Percentiles rank a stretch among this genome's conserved stretches.
phyloP scores from a whole-genome alignment of 1,140 invertebrate genomes.

The Ylistrum balloti region DNA sequence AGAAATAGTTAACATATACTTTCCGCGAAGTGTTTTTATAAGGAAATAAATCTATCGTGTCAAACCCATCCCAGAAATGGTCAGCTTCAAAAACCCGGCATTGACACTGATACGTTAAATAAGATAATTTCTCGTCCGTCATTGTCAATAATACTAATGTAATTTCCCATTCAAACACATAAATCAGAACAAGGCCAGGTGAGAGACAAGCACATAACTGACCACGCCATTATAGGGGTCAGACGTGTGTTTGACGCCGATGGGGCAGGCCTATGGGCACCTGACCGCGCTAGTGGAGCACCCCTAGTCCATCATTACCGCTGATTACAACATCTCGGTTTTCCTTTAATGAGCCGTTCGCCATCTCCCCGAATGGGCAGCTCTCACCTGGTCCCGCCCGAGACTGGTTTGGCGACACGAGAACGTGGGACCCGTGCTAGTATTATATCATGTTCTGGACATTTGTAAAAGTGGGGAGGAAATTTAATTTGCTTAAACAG shows the following conservation, averaged over 20 bases:
- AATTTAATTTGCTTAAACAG: conserved; percentile 9
- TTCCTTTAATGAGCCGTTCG: not conserved
- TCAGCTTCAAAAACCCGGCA: too few relatives aligned
- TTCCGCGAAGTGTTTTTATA: too few relatives aligned
- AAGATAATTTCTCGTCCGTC: conserved; percentile 25
- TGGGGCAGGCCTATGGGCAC: conserved; percentile 6
- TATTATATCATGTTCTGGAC: not conserved
- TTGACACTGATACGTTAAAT: not conserved
- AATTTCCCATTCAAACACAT: conserved; percentile 1
- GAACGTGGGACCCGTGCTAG: not conserved
- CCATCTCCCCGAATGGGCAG: not conserved
- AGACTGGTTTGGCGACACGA: conserved; percentile 31
- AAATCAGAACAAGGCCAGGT: conserved; percentile 16
- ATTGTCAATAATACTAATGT: conserved; percentile 16
- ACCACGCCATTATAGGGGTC: conserved; percentile 18
- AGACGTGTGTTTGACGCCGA: not conserved
- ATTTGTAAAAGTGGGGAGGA: conserved; percentile 4
- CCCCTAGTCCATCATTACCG: not conserved
- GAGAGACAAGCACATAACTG: conserved; percentile 1
- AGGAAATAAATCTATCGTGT: too few relatives aligned
- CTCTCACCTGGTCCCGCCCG: conserved; percentile 21
- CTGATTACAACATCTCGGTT: not conserved
- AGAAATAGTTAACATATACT: too few relatives aligned
- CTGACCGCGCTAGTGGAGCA: not conserved
- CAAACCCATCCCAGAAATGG: too few relatives aligned